Percentiles rank a stretch among this genome's conserved stretches.
Evolutionary conservation across 2,888 invertebrate genomes (phyloP).

Genomic region (Drosophila recens): DNA sequence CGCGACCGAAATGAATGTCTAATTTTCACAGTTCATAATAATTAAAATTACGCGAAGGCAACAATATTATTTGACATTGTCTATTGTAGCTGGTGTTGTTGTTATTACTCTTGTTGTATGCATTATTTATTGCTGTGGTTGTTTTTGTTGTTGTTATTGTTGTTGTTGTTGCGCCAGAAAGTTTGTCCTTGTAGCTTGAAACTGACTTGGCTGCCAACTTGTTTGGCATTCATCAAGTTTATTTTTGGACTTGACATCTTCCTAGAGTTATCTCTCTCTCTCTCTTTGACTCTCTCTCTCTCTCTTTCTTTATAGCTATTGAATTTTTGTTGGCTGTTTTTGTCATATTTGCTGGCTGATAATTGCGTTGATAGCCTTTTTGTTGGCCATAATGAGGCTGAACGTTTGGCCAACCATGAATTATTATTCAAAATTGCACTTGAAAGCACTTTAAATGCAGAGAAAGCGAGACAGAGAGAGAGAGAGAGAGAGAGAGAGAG

Average conservation of each 20-base stretch:
- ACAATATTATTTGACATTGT: slow-evolving; percentile 63
- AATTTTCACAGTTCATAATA: slow-evolving; percentile 76
- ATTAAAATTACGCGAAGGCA: slow-evolving; percentile 70
- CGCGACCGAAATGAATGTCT: slow-evolving; percentile 63
- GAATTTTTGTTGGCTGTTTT: slow-evolving; percentile 36
- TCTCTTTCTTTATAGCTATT: background rate
- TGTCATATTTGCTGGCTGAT: slow-evolving; percentile 55
- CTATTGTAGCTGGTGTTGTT: slow-evolving; percentile 22
- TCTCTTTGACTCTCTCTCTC: background rate
- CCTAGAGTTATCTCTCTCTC: slow-evolving; percentile 17
- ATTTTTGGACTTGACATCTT: slow-evolving; percentile 46
- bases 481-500: no score
- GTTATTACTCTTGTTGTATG: slow-evolving; percentile 54
- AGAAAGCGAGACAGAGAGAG: background rate
- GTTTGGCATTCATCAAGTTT: slow-evolving; percentile 74
- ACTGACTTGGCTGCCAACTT: slow-evolving; percentile 68
- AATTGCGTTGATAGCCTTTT: slow-evolving; percentile 55
- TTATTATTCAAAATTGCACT: slow-evolving; percentile 55
- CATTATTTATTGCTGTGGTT: slow-evolving; percentile 65
- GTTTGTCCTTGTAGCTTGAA: slow-evolving; percentile 66
- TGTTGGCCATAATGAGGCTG: slow-evolving; percentile 53
- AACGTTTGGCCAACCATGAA: slow-evolving; percentile 61
- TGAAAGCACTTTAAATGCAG: slow-evolving; percentile 41
- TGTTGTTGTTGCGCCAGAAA: slow-evolving; percentile 48
- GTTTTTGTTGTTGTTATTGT: slow-evolving; percentile 22